phyloP scores from a whole-genome alignment of 2,113 vertebrate genomes.

The Cinclus cinclus region DNA sequence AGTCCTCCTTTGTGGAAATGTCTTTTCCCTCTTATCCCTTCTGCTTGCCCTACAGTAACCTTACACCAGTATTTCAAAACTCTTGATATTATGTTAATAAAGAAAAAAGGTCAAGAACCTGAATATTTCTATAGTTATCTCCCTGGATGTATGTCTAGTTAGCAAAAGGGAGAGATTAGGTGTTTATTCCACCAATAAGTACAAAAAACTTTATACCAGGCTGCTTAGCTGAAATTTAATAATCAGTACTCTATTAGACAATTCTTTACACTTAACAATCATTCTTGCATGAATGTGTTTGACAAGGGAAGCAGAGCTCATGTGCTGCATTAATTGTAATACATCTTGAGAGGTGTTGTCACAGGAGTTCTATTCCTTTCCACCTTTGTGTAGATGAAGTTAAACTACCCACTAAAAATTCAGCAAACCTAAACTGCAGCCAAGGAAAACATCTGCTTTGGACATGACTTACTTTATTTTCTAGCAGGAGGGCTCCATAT shows the following conservation, averaged over 20 bases:
- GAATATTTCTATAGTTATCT: neutral
- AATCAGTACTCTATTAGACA: neutral
- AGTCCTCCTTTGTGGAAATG: neutral
- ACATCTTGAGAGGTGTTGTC: neutral
- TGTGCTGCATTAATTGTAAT: neutral
- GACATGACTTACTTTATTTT: conserved; percentile 46
- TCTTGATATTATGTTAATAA: neutral
- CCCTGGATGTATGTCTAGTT: neutral
- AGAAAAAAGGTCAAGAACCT: neutral
- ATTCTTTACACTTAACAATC: neutral
- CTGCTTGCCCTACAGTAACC: neutral
- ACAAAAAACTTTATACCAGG: neutral
- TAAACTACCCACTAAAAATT: conserved; percentile 33
- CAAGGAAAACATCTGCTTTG: conserved; percentile 64
- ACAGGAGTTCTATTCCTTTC: neutral
- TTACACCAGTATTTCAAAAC: neutral
- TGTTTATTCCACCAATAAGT: neutral
- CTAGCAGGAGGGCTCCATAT: conserved; percentile 56
- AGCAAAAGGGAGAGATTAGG: neutral
- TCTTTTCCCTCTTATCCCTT: neutral
- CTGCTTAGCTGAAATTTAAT: neutral
- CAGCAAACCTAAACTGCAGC: neutral
- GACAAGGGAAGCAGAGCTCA: neutral
- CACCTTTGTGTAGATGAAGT: neutral
- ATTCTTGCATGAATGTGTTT: neutral